These are phyloP conservation scores for Thalpophila matura DNA, from an alignment of 2,888 invertebrate genomes.

Conservation along the genomic window DNA sequence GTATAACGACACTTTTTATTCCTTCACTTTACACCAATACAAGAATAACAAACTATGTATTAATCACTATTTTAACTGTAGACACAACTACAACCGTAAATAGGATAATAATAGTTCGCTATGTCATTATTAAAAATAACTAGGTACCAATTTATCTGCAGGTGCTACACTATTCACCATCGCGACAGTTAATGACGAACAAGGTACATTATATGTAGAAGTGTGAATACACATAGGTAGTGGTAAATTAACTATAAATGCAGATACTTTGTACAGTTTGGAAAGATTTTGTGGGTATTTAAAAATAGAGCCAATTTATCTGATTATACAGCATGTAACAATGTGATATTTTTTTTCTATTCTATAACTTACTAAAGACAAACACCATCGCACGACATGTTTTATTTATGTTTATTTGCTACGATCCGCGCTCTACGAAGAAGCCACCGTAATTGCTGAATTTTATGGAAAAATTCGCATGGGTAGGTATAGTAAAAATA, in stretches of 20 bases:
- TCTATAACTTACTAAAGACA: no score
- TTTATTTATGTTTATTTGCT: no score
- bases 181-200: conserved; percentile 14
- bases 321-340: not conserved
- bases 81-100: conserved; percentile 17
- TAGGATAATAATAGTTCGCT: conserved; percentile 35
- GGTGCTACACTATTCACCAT: conserved; percentile 15
- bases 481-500: no score
- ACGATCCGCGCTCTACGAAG: no score
- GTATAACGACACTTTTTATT: not conserved
- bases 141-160: conserved; percentile 32
- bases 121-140: conserved; percentile 47
- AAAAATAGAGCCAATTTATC: not conserved
- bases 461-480: no score
- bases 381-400: no score
- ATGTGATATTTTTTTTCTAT: no score
- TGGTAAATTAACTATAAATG: not conserved
- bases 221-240: conserved; percentile 7
- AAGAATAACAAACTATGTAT: not conserved
- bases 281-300: not conserved
- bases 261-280: not conserved
- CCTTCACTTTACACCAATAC: not conserved
- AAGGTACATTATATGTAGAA: conserved; percentile 26
- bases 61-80: conserved; percentile 7
- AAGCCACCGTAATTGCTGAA: no score